These are phyloP conservation scores for Crotalus horridus DNA, from an alignment of 2,113 vertebrate genomes.

Conservation along the genomic window DNA sequence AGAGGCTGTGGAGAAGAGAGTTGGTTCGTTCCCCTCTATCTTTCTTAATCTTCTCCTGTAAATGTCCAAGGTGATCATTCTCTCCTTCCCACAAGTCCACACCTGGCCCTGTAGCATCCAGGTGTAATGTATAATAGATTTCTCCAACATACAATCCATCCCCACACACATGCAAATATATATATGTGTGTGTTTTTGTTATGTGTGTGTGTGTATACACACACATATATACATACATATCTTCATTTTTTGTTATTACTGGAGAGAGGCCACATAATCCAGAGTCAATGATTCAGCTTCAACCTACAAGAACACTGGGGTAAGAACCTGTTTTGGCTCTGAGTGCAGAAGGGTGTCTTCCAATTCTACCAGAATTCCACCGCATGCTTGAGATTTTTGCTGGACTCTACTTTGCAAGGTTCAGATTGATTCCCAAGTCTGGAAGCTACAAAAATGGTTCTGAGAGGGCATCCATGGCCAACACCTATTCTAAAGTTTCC, in stretches of 20 bases:
- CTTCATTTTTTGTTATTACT: too few relatives aligned
- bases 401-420: conserved; percentile 15
- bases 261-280: conserved; percentile 22
- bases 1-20: conserved; percentile 1
- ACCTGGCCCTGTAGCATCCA: conserved; percentile 27
- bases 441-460: background rate
- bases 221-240: background rate
- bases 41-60: background rate
- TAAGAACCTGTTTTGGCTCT: background rate
- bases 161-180: background rate
- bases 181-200: background rate
- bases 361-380: background rate
- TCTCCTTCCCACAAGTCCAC: background rate
- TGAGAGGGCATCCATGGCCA: conserved; percentile 1
- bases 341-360: conserved; percentile 21
- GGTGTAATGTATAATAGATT: conserved; percentile 16
- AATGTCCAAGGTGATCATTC: background rate
- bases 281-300: background rate
- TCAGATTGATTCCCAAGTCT: background rate
- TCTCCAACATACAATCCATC: background rate
- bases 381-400: background rate
- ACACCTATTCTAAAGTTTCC: conserved; percentile 22
- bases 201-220: too few relatives aligned
- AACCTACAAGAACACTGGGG: background rate
- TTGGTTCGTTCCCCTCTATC: conserved; percentile 5